Conservation (phyloP, 2,113 vertebrate species). For the Bostrychus sinensis region DNA sequence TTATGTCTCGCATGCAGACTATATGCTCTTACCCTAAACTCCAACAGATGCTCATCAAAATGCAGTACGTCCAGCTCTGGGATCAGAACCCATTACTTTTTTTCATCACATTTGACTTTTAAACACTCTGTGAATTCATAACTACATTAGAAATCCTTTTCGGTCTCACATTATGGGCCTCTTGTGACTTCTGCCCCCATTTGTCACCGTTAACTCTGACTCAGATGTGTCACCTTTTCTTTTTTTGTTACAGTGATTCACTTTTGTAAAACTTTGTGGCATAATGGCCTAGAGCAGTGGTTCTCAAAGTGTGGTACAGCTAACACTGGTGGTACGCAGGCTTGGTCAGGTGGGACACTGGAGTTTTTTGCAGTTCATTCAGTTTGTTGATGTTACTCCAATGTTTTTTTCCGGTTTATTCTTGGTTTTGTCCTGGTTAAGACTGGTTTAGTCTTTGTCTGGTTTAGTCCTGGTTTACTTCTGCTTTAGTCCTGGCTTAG, state of each 20-base stretch:
- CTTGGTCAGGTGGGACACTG: too few relatives aligned
- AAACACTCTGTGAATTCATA: constrained; percentile 6
- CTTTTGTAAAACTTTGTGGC: background rate
- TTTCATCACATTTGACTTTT: background rate
- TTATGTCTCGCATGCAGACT: too few relatives aligned
- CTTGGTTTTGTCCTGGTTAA: too few relatives aligned
- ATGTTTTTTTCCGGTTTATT: too few relatives aligned
- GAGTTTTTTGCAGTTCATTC: too few relatives aligned
- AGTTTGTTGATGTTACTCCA: too few relatives aligned
- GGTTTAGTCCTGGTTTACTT: background rate
- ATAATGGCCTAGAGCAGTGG: background rate
- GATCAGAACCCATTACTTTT: constrained; percentile 6
- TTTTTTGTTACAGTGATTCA: background rate
- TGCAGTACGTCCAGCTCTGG: background rate
- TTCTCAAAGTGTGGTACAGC: too few relatives aligned
- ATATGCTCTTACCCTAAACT: background rate
- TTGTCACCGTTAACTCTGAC: background rate
- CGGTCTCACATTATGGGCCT: background rate
- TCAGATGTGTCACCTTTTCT: background rate
- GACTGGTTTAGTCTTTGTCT: too few relatives aligned
- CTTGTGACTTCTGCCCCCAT: background rate
- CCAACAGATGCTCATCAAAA: constrained; percentile 14
- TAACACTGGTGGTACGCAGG: too few relatives aligned
- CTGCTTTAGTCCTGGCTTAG: background rate
- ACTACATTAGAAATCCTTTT: background rate